Conservation (phyloP, 53 echinoderm and acorn worm genomes). For the Astropecten irregularis region DNA sequence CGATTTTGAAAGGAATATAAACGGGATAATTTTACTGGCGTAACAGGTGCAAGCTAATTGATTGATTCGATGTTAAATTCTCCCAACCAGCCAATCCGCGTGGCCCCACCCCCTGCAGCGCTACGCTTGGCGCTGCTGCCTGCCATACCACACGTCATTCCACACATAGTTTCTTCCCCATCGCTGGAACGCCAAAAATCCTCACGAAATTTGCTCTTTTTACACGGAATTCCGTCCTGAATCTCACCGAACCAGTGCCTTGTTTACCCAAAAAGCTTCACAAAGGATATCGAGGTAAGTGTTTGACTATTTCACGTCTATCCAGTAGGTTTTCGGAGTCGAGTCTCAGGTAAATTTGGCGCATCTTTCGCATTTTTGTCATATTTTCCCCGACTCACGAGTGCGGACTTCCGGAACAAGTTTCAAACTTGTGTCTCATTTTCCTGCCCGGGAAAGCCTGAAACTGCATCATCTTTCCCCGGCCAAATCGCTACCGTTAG, state of each 20-base stretch:
- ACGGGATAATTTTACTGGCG: constrained; percentile 19
- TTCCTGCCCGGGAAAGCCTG: constrained; percentile 44
- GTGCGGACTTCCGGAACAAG: constrained; percentile 96
- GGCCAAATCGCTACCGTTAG: not conserved
- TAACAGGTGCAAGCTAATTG: constrained; percentile 57
- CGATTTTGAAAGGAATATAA: not conserved
- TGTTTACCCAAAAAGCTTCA: constrained; percentile 72
- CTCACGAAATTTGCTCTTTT: constrained; percentile 93
- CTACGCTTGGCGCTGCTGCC: constrained; percentile 89
- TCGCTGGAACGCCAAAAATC: constrained; percentile 99
- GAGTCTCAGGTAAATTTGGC: constrained; percentile 82
- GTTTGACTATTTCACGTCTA: constrained; percentile 55
- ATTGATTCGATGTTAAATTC: constrained; percentile 90
- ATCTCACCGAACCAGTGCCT: constrained; percentile 87
- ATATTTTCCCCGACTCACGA: constrained; percentile 95
- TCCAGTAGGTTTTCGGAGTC: constrained; percentile 68
- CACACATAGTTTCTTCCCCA: constrained; percentile 96
- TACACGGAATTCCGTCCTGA: constrained; percentile 82
- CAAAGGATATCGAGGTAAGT: constrained; percentile 73
- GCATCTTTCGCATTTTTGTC: constrained; percentile 99
- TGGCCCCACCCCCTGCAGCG: constrained; percentile 99
- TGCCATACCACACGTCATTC: constrained; percentile 99
- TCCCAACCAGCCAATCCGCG: constrained; percentile 79
- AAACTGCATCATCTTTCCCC: not conserved
- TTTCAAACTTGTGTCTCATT: constrained; percentile 72